Base-by-base conservation (phyloP, 2,113 vertebrate species). In the Grammomys surdaster region DNA sequence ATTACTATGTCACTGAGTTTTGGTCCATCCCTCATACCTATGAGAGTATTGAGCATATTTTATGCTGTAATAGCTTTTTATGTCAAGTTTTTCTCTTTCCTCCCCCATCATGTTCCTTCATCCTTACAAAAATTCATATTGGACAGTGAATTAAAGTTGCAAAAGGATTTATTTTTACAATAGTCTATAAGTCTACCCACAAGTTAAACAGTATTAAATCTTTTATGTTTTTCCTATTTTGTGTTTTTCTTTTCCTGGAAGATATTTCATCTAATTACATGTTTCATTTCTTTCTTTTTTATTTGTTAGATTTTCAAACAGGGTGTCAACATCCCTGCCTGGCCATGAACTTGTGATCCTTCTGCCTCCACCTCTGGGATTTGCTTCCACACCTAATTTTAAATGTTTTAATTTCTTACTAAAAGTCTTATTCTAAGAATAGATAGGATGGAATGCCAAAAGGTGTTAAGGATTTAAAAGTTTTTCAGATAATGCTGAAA, bases 191-290 rank as follows among this genome's bases (percentile, higher is more conserved):
- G 48, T 90, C 48, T 90, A 46, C n/a, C 75, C 60, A 80, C 22
- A 80, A 67, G 28, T 54, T 80, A 73, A 72, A 58, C n/a, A 4
- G 84, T 72, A 58, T 73, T 81, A 51, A 26, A 17, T 72, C 46
- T 46, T 70, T 33, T 73, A 56, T 20, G 22, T 87, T 92, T 58
- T 69, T 63, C 19, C 43, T 56, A 31, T 73, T 88, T 92, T 67
- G 26, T 3, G 12, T 78, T 54, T 95, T 94, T 92, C 11, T 73
- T 84, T 87, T 60, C 90, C 91, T 73, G 65, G 33, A 72, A 13
- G 75, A 75, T 77, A 76, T 95, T 76, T 95, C 70, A 91, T 65
- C 69, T 36, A 96, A 72, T 87, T 94, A 91, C 31, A 63, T 65
- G 56, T 82, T 82, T 82, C 36, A 40, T n/a, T 56, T 81, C 33